Conservation (phyloP, 2,888 invertebrate species). For the Ligdia adustata region DNA sequence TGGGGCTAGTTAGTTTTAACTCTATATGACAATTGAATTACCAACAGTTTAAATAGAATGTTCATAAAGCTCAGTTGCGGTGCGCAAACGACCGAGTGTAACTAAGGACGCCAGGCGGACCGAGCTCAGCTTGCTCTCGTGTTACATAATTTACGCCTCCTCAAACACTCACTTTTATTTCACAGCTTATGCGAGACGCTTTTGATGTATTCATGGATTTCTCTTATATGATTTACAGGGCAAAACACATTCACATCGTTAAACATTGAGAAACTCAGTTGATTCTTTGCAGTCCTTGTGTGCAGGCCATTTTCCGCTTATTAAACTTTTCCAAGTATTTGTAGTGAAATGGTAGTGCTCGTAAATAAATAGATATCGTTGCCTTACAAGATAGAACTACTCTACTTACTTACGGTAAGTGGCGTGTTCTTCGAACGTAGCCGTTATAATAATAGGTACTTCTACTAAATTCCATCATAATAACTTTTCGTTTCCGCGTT, state of each 20-base stretch:
- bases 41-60: conserved; percentile 47
- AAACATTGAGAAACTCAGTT: conserved; percentile 18
- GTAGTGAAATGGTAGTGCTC: conserved; percentile 13
- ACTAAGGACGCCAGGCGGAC: conserved; percentile 32
- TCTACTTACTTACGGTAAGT: not conserved
- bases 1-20: conserved; percentile 39
- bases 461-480: not conserved
- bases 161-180: conserved; percentile 60
- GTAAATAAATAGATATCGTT: conserved; percentile 15
- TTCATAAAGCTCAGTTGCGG: conserved; percentile 46
- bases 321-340: conserved; percentile 29
- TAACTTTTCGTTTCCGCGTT: not conserved
- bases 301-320: conserved; percentile 28
- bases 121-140: conserved; percentile 37
- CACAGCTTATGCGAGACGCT: conserved; percentile 46
- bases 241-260: conserved; percentile 25
- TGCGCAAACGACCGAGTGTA: conserved; percentile 47
- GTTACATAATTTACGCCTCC: conserved; percentile 55
- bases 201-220: conserved; percentile 52
- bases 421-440: too few species aligned
- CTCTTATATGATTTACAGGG: conserved; percentile 47
- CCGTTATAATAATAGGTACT: too few species aligned
- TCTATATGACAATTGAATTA: too few species aligned
- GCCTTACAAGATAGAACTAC: too few species aligned
- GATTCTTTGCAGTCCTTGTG: conserved; percentile 24